Percentiles rank a stretch among this genome's conserved stretches.
Evolutionary conservation across 2,113 vertebrate species (phyloP).

Genomic region (Gracilinanus agilis): DNA sequence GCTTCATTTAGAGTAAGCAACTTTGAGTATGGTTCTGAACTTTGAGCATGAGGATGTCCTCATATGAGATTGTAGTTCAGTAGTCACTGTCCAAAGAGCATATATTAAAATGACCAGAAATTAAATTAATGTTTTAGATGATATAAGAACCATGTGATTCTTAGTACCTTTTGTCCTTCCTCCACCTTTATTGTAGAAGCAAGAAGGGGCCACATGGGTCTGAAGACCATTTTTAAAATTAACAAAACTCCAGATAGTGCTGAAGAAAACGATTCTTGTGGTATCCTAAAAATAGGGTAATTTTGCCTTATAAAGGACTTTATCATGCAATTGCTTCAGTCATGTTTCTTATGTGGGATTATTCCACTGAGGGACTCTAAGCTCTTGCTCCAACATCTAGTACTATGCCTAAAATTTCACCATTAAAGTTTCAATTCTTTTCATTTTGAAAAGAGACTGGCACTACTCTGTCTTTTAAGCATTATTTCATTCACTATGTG

Average conservation of each 20-base stretch:
- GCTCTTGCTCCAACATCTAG: too few relatives aligned
- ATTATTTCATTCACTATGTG: not conserved
- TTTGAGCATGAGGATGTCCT: not conserved
- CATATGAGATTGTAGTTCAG: not conserved
- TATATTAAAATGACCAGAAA: not conserved
- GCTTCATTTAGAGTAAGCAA: not conserved
- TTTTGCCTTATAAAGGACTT: not conserved
- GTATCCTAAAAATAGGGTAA: not conserved
- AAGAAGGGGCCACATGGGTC: not conserved
- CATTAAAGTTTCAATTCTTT: too few relatives aligned
- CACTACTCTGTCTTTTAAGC: not conserved
- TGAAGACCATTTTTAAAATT: not conserved
- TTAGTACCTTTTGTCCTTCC: not conserved
- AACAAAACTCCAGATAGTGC: not conserved
- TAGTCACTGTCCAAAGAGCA: not conserved
- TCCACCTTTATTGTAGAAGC: not conserved
- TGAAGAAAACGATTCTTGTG: not conserved
- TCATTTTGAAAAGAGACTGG: too few relatives aligned
- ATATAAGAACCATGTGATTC: not conserved
- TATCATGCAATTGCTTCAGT: too few relatives aligned
- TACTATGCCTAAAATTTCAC: too few relatives aligned
- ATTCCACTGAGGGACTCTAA: too few relatives aligned
- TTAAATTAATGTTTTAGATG: not conserved
- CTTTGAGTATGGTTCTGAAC: not conserved
- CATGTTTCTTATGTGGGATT: too few relatives aligned